phyloP scores from a whole-genome alignment of 2,113 vertebrate species.

The Zootoca vivipara region DNA sequence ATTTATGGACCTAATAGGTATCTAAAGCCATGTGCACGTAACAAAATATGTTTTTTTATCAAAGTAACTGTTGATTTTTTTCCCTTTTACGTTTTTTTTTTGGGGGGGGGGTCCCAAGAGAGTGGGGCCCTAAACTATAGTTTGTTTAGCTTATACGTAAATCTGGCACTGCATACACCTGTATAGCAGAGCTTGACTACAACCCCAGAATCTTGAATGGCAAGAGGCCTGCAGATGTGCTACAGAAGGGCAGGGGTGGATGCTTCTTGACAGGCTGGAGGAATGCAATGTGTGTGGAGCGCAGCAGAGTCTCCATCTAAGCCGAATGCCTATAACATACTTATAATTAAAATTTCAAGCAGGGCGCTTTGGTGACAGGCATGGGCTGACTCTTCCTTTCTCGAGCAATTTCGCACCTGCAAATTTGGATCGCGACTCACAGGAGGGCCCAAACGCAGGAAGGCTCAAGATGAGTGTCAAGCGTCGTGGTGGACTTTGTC shows the following conservation, averaged over 20 bases:
- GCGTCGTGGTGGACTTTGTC: background rate
- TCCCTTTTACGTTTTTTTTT: too few species aligned
- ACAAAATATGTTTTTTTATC: too few species aligned
- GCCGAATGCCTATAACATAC: background rate
- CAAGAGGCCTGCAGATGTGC: too few species aligned
- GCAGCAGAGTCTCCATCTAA: background rate
- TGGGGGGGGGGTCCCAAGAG: too few species aligned
- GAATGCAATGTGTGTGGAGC: background rate
- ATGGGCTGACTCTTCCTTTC: background rate
- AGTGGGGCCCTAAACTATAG: too few species aligned
- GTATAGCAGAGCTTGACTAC: too few species aligned
- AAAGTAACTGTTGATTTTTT: too few species aligned
- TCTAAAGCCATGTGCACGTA: too few species aligned
- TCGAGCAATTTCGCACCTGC: constrained; percentile 5
- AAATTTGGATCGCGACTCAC: constrained; percentile 15
- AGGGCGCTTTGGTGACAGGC: background rate
- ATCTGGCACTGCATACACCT: too few species aligned
- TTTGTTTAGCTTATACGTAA: too few species aligned
- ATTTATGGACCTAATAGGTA: too few species aligned
- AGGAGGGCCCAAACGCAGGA: background rate
- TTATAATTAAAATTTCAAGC: constrained; percentile 20
- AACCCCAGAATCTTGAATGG: too few species aligned
- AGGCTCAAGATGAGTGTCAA: background rate
- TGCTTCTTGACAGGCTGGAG: background rate
- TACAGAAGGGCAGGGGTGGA: background rate